Evolutionary conservation across 2,888 invertebrate genomes (phyloP).

Genomic region (Mylabris sibirica): DNA sequence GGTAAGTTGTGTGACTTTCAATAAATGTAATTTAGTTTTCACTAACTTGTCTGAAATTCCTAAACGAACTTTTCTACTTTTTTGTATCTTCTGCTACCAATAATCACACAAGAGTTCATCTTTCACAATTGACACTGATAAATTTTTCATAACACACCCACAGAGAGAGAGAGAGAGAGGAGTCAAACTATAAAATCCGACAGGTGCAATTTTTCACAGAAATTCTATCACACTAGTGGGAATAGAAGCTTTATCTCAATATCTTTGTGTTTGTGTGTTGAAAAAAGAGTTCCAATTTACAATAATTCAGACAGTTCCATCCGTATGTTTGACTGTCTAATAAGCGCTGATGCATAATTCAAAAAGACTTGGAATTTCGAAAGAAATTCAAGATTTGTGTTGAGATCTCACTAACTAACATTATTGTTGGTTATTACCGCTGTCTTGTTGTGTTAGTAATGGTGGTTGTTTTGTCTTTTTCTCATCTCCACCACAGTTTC

Average conservation of each 20-base stretch:
- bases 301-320: background rate
- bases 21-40: no score
- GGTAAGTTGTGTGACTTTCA: no score
- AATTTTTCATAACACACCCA: background rate
- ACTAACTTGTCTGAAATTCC: background rate
- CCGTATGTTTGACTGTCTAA: background rate
- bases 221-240: background rate
- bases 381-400: background rate
- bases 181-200: background rate
- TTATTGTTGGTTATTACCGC: background rate
- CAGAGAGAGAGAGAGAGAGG: no score
- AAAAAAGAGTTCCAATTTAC: slow-evolving; percentile 4
- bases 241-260: background rate
- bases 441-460: background rate
- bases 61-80: background rate
- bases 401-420: background rate
- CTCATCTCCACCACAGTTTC: background rate
- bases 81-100: background rate
- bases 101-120: background rate
- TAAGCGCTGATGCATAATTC: slow-evolving; percentile 7
- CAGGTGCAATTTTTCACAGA: background rate
- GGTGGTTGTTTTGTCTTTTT: no score
- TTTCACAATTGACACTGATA: background rate
- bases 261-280: no score
- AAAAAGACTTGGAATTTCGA: background rate